Base-by-base conservation (phyloP, 2,113 vertebrate species). In the Neopipo cinnamomea region DNA sequence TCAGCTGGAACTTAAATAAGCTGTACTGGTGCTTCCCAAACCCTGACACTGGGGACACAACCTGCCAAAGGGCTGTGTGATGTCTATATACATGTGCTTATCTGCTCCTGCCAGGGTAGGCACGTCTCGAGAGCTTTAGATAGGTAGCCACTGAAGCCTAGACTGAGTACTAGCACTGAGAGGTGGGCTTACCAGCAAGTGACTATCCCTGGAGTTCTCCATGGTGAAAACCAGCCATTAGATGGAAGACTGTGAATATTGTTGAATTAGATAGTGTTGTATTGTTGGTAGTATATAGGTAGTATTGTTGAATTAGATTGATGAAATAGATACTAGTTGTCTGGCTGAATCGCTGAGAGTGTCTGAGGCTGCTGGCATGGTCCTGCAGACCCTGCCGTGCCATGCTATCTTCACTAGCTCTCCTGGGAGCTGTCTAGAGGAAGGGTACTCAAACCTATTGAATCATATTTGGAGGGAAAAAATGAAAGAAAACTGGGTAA, bases 41-140 rank as follows among this genome's bases (percentile, higher is more conserved):
- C 6, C 3, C 19, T 0, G 0, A 9, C 21, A 9, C 9, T 31
- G 66, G 41, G 30, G 6, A 31, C n/a, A 46, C 15, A 52, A 2
- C 44, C 66, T 55, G 37, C 37, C 55, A 13, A 49, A 53, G 12
- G 31, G 11, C n/a, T 47, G 14, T 72, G 30, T 8, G 4, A 18
- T 3, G 1, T 37, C 5, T 37, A 6, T 12, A 8, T 6, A 27
- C 5, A 16, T 11, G 12, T 2, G 28, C 10, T 55, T 46, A 33
- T 18, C n/a, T 2, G 0, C 19, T 78, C 19, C 52, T 87, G n/a
- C 14, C 35, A 25, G 33, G 5, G 20, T 6, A 17, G 61, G 44
- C 52, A 56, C 42, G 5, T 41, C 47, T 72, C 47, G 31, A 39
- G 70, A 47, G 3, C 25, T 58, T 58, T 53, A 42, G 33, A 6